Evolutionary conservation across 30 jellyfish, hydroid and myxozoan genomes (phyloP).

Genomic region (Phacellophora camtschatica): DNA sequence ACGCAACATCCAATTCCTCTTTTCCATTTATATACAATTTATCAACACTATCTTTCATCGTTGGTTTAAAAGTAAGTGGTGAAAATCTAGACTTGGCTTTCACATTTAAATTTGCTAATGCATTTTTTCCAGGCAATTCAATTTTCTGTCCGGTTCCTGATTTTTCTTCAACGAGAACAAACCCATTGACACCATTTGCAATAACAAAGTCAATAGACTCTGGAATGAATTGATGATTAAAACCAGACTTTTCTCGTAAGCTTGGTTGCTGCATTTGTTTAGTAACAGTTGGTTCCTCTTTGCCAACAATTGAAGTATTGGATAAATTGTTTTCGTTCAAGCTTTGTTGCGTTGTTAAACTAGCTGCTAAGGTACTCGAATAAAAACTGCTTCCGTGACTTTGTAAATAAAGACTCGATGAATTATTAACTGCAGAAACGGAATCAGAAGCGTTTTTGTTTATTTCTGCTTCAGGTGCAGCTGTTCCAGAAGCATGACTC

Average conservation of each 20-base stretch:
- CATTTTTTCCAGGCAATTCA: slow-evolving; percentile 51
- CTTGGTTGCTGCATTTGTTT: neutral
- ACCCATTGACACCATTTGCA: slow-evolving; percentile 55
- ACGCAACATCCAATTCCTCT: slow-evolving; percentile 49
- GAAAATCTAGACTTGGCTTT: slow-evolving; percentile 2
- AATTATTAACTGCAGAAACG: neutral
- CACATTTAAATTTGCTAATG: slow-evolving; percentile 7
- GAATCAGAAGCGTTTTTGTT: no score
- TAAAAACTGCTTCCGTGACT: neutral
- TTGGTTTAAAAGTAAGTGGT: slow-evolving; percentile 52
- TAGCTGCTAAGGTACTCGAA: neutral
- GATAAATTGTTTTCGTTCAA: no score
- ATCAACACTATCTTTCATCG: slow-evolving; percentile 29
- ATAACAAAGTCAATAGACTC: slow-evolving; percentile 28
- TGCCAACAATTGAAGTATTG: neutral
- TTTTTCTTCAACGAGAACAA: slow-evolving; percentile 51
- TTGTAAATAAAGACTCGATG: neutral
- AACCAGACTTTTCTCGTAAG: neutral
- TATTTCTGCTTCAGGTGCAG: neutral
- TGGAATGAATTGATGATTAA: slow-evolving; percentile 20
- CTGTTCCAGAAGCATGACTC: neutral
- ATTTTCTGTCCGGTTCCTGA: slow-evolving; percentile 53
- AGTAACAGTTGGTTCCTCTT: neutral
- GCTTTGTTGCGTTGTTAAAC: neutral
- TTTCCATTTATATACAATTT: slow-evolving; percentile 55